Percentiles rank a stretch among this genome's conserved stretches.
These are phyloP conservation scores for Drosophila asahinai DNA, from an alignment of 1,140 invertebrate genomes.

Conservation along the genomic window DNA sequence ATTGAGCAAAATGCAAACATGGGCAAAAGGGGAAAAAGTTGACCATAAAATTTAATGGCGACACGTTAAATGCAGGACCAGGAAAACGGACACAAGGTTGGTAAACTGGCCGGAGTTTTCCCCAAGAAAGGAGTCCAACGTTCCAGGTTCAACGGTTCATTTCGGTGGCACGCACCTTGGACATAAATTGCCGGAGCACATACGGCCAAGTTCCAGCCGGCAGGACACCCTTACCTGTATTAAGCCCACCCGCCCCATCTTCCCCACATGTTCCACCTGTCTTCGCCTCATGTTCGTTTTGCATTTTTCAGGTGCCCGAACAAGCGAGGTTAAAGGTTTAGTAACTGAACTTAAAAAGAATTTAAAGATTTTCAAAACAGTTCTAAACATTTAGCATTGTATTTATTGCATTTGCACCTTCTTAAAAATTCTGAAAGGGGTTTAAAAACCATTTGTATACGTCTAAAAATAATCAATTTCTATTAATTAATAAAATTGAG, in stretches of 20 bases:
- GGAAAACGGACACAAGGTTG: conserved; percentile 28
- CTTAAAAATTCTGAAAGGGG: not conserved
- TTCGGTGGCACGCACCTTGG: conserved; percentile 58
- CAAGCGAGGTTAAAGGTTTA: not conserved
- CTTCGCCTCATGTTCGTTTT: conserved; percentile 37
- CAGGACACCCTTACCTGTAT: conserved; percentile 22
- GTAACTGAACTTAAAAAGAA: rapidly evolving
- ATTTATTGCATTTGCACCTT: not conserved
- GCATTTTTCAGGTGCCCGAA: conserved; percentile 21
- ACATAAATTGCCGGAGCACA: conserved; percentile 57
- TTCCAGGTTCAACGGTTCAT: conserved; percentile 53
- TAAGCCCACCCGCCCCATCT: not conserved
- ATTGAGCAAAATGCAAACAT: conserved; percentile 60
- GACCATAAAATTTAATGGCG: conserved; percentile 62
- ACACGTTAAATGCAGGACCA: conserved; percentile 44
- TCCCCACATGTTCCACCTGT: conserved; percentile 24
- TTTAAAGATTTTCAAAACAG: too few relatives aligned
- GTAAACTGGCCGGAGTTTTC: conserved; percentile 30
- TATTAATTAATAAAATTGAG: too few relatives aligned
- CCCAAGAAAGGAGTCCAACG: conserved; percentile 42
- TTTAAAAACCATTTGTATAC: not conserved
- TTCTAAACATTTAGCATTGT: not conserved
- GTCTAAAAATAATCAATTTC: too few relatives aligned
- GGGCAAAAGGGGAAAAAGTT: conserved; percentile 30
- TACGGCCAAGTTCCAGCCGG: conserved; percentile 41